Base-by-base conservation (phyloP, 2,797 vertebrate species). In the Sebastes glaucus region DNA sequence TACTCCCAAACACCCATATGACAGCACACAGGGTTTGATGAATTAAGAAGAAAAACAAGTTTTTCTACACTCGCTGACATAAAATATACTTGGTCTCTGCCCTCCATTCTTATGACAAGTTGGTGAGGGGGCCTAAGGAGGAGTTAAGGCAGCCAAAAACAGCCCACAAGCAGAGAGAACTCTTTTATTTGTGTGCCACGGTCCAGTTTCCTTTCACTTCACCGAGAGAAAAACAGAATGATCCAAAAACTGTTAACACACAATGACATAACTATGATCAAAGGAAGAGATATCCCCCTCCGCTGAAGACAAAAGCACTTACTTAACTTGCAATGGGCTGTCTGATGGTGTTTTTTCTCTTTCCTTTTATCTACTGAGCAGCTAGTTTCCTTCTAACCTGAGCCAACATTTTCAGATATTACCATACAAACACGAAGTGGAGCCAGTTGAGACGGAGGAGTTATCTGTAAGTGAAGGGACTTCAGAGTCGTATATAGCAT, bases 11-110 rank as follows among this genome's bases (percentile, higher is more conserved):
- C 92, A 87, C 82, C 85, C 84, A 72, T 56, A 71, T 88, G 88
- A 94, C 87, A 78, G 84, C 80, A 74, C 84, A 79, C 78, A 73
- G 63, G 77, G 75, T 89, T 93, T 90, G 89, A 93, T 89, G 74
- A 94, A 94, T 95, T 93, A 90, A 85, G 74, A 90, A 91, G 71
- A 87, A 94, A 87, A 95, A 91, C 79, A 86, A 57, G 80, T 88
- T 92, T 91, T 93, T 93, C 88, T 83, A 83, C 89, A 91, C 89
- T 84, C 62, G 82, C 85, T 92, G 85, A 93, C 88, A 92, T 92
- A 84, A 93, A 92, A 93, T 92, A 75, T 86, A 87, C 82, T 85
- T 77, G 71, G 85, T 82, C 81, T 83, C 82, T 91, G 86, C 89
- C 72, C 85, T 13, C 28, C 5, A 68, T 71, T 91, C 89, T 76